These are phyloP conservation scores for Rotaria magnacalcarata DNA, from an alignment of 2,888 invertebrate genomes.

Conservation along the genomic window DNA sequence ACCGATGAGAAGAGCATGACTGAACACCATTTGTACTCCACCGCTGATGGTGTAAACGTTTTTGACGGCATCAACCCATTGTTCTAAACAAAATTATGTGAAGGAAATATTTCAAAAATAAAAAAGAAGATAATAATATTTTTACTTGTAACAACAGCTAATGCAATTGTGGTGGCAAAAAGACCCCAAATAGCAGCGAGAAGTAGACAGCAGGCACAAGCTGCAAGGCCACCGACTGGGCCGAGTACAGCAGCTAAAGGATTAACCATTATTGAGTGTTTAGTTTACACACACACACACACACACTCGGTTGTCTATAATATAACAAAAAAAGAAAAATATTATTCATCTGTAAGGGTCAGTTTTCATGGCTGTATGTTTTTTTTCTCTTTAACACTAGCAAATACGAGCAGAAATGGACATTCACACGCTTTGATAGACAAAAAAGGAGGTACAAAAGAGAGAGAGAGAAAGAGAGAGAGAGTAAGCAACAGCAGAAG, in stretches of 20 bases:
- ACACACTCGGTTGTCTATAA: neutral
- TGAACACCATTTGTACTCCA: neutral
- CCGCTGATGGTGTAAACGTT: too few relatives aligned
- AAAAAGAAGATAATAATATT: neutral
- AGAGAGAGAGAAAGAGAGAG: neutral
- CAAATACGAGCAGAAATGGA: neutral
- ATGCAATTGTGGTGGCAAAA: slow-evolving; percentile 2
- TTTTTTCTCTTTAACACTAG: neutral
- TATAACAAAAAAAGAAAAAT: neutral
- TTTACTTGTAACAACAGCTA: neutral
- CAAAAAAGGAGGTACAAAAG: neutral
- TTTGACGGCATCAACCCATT: neutral
- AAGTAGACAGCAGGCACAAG: slow-evolving; percentile 24
- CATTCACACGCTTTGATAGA: neutral
- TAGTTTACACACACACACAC: neutral
- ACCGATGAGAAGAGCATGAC: neutral
- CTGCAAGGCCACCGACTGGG: slow-evolving; percentile 23
- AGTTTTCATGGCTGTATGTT: neutral
- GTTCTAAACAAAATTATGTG: neutral
- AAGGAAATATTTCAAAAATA: too few relatives aligned
- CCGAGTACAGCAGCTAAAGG: slow-evolving; percentile 3
- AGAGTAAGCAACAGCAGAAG: neutral
- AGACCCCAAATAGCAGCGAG: slow-evolving; percentile 35
- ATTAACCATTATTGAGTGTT: slow-evolving; percentile 1
- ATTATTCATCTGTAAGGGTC: neutral